Conservation (phyloP, 1,140 invertebrate genomes). For the Elysia chlorotica region DNA sequence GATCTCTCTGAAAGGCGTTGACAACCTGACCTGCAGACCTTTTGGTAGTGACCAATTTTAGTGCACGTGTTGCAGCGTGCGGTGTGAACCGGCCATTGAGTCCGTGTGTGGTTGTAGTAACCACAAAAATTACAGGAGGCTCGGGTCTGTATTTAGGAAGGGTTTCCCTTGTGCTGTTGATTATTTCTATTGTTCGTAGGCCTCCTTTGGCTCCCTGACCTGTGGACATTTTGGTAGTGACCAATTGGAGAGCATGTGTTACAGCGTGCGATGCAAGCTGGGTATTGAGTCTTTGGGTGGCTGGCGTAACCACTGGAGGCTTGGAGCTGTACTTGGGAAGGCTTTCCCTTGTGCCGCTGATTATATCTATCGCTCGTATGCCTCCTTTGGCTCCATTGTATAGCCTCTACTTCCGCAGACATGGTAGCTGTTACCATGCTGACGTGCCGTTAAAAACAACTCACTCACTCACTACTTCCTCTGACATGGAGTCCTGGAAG, state of each 20-base stretch:
- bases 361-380: too few species aligned
- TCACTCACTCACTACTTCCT: not conserved
- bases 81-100: not conserved
- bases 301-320: too few species aligned
- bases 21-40: not conserved
- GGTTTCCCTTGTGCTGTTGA: not conserved
- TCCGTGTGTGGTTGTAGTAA: not conserved
- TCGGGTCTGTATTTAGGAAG: not conserved
- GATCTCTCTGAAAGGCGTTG: not conserved
- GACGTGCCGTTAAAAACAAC: too few species aligned
- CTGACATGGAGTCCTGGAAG: not conserved
- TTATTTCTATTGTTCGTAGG: not conserved
- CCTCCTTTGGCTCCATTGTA: not conserved
- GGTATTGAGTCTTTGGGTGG: too few species aligned
- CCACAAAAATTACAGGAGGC: not conserved
- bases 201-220: too few species aligned
- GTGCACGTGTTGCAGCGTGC: not conserved
- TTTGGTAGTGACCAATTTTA: conserved; percentile 1
- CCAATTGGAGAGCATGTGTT: too few species aligned
- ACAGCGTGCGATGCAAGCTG: too few species aligned
- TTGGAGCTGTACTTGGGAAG: too few species aligned
- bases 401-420: not conserved
- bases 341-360: too few species aligned
- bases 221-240: too few species aligned
- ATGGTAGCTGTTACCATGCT: too few species aligned